phyloP scores from a whole-genome alignment of 30 jellyfish, hydroid and myxozoan species.

The Hydra vulgaris region DNA sequence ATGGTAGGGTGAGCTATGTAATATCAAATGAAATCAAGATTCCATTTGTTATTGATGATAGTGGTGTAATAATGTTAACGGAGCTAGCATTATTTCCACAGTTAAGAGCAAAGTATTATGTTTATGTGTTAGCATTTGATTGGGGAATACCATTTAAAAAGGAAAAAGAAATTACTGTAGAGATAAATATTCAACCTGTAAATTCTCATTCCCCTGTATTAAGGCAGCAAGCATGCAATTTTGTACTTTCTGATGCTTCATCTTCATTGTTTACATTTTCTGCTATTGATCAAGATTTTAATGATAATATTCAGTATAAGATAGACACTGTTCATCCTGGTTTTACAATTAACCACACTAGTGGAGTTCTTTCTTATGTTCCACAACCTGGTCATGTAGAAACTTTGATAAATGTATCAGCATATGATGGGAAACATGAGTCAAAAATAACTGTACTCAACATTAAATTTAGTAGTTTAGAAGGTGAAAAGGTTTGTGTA shows the following conservation, averaged over 20 bases:
- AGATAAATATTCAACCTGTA: slow-evolving; percentile 39
- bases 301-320: slow-evolving; percentile 25
- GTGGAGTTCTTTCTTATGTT: slow-evolving; percentile 42
- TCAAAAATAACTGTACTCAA: background rate
- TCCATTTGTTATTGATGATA: slow-evolving; percentile 20
- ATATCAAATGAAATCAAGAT: slow-evolving; percentile 1
- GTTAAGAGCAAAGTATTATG: background rate
- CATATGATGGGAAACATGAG: slow-evolving; percentile 28
- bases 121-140: slow-evolving; percentile 26
- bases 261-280: slow-evolving; percentile 36
- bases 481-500: slow-evolving; percentile 1
- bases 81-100: background rate
- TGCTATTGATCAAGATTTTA: slow-evolving; percentile 34
- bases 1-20: slow-evolving; percentile 24
- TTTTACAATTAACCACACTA: slow-evolving; percentile 35
- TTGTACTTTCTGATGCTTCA: slow-evolving; percentile 23
- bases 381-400: background rate
- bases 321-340: slow-evolving; percentile 36
- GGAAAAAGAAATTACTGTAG: slow-evolving; percentile 38
- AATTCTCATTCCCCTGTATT: slow-evolving; percentile 63
- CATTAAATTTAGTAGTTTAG: background rate
- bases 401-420: background rate
- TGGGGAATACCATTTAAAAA: slow-evolving; percentile 5
- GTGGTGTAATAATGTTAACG: slow-evolving; percentile 8
- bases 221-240: slow-evolving; percentile 23